A percentile compares a stretch with the other conserved stretches of the same genome.
These are phyloP conservation scores for Acanthosepion esculentum DNA, from an alignment of 2,888 invertebrate species.

Conservation along the genomic window DNA sequence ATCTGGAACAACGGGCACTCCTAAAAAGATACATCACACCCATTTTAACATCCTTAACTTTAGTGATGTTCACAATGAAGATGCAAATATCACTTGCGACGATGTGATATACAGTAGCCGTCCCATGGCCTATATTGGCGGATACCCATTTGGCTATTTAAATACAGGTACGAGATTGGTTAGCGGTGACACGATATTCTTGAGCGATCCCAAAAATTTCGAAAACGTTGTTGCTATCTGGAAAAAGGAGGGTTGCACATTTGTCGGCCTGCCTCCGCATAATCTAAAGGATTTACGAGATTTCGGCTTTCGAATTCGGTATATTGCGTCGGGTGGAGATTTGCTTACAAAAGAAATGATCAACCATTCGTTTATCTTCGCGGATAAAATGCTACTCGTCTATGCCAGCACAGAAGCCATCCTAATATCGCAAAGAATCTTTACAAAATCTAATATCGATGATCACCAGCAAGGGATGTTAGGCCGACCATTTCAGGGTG, in stretches of 20 bases:
- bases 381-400: not conserved
- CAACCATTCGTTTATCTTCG: not conserved
- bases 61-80: too few relatives aligned
- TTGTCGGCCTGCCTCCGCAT: not conserved
- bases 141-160: not conserved
- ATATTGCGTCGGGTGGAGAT: not conserved
- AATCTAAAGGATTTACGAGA: not conserved
- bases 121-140: not conserved
- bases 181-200: not conserved
- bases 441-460: not conserved
- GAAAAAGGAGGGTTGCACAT: not conserved
- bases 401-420: not conserved
- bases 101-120: not conserved
- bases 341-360: not conserved
- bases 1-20: not conserved
- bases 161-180: not conserved
- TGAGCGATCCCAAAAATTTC: not conserved
- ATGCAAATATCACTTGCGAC: not conserved
- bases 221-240: not conserved
- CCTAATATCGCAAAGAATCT: not conserved
- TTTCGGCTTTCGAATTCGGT: not conserved
- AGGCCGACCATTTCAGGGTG: not conserved
- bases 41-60: not conserved
- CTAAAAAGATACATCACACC: not conserved
- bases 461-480: not conserved